These are phyloP conservation scores for Lucifuga dentata DNA, from an alignment of 2,113 vertebrate genomes.

Conservation along the genomic window DNA sequence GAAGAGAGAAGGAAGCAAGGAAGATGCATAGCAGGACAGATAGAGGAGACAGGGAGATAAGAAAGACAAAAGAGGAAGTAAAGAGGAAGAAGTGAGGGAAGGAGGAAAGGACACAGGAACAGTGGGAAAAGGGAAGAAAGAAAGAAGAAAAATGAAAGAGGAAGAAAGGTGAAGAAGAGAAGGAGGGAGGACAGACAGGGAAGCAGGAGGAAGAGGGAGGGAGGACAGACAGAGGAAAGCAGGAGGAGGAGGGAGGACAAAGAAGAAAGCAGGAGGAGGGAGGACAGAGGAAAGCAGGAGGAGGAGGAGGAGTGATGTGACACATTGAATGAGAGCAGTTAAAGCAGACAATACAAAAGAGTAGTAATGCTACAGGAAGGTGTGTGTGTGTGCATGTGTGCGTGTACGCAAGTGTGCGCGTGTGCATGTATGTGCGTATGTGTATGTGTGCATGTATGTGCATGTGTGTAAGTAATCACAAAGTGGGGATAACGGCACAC, in stretches of 20 bases:
- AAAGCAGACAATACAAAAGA: slow-evolving; percentile 33
- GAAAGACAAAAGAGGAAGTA: too few relatives aligned
- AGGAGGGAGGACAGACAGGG: neutral
- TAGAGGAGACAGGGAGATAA: neutral
- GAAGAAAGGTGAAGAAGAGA: neutral
- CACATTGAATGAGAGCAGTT: slow-evolving; percentile 11
- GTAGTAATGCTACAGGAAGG: too few relatives aligned
- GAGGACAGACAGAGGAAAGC: neutral
- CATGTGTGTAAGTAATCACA: too few relatives aligned
- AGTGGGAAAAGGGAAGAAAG: too few relatives aligned
- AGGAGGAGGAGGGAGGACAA: neutral
- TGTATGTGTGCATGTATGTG: slow-evolving; percentile 1
- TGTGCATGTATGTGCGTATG: neutral
- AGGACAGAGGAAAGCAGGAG: neutral
- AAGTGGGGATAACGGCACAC: too few relatives aligned
- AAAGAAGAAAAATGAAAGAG: neutral
- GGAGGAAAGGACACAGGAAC: too few relatives aligned
- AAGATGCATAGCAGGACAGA: too few relatives aligned
- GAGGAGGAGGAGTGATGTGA: slow-evolving; percentile 15
- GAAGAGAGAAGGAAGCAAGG: neutral
- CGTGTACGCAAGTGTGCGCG: slow-evolving; percentile 29
- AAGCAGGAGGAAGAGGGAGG: neutral
- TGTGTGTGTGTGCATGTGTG: slow-evolving; percentile 22
- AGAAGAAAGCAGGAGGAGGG: neutral
- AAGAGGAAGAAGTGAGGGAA: too few relatives aligned